Evolutionary conservation across 2,888 invertebrate species (phyloP).

Genomic region (Pandemis cinnamomeana): DNA sequence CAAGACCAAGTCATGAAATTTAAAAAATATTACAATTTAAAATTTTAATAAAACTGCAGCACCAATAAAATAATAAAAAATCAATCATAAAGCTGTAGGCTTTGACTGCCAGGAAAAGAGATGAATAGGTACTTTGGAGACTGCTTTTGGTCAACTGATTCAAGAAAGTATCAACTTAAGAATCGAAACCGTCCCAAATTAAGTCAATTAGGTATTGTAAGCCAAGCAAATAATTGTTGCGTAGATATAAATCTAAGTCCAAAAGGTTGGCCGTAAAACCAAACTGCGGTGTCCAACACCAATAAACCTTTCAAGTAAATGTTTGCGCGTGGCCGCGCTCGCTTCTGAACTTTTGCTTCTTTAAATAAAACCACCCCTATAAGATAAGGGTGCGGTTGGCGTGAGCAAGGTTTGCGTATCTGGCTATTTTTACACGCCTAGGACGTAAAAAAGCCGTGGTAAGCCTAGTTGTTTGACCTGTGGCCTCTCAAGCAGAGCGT

Average conservation of each 20-base stretch:
- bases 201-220: neutral
- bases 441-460: neutral
- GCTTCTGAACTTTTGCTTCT: slow-evolving; percentile 68
- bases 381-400: slow-evolving; percentile 60
- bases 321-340: slow-evolving; percentile 73
- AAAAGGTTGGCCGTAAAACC: slow-evolving; percentile 58
- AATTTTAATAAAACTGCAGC: too few relatives aligned
- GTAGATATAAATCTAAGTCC: slow-evolving; percentile 29
- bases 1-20: too few relatives aligned
- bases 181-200: neutral
- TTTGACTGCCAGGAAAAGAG: too few relatives aligned
- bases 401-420: slow-evolving; percentile 50
- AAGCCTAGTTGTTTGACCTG: too few relatives aligned
- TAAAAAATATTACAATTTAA: too few relatives aligned
- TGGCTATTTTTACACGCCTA: slow-evolving; percentile 45
- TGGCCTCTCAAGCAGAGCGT: too few relatives aligned
- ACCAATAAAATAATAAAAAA: too few relatives aligned
- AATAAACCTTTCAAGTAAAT: slow-evolving; percentile 79
- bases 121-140: too few relatives aligned
- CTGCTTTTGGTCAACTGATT: too few relatives aligned
- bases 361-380: slow-evolving; percentile 69
- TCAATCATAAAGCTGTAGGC: too few relatives aligned
- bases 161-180: too few relatives aligned
- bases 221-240: slow-evolving; percentile 11
- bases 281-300: slow-evolving; percentile 75